These are phyloP conservation scores for Galbula dea DNA, from an alignment of 2,113 vertebrate genomes.

Conservation along the genomic window DNA sequence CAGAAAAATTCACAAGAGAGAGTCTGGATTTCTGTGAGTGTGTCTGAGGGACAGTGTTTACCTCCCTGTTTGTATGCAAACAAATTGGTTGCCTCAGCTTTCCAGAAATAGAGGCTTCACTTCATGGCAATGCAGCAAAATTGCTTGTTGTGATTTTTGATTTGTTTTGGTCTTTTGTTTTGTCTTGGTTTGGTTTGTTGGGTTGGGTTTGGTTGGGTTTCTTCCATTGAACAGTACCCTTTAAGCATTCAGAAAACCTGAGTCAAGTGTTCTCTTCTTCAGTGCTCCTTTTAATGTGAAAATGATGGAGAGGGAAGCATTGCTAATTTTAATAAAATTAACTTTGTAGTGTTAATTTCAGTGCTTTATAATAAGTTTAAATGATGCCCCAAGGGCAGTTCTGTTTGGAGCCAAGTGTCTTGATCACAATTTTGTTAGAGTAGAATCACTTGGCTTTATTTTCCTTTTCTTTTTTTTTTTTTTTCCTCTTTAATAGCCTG, in stretches of 20 bases:
- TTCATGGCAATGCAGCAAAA: background rate
- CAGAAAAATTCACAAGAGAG: background rate
- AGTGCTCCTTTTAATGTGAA: background rate
- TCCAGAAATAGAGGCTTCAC: background rate
- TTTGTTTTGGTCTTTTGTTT: too few species aligned
- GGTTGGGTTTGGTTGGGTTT: background rate
- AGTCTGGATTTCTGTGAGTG: background rate
- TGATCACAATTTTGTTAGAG: background rate
- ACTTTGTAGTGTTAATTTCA: slow-evolving; percentile 24
- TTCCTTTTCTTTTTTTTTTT: background rate
- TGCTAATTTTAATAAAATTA: slow-evolving; percentile 61
- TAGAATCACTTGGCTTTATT: background rate
- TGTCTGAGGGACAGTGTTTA: background rate
- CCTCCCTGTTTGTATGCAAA: background rate
- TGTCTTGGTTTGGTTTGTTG: too few species aligned
- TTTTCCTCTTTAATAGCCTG: background rate
- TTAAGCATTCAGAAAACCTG: background rate
- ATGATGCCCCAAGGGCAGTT: background rate
- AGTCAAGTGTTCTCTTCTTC: background rate
- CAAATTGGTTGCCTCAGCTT: background rate
- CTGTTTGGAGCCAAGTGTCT: slow-evolving; percentile 5
- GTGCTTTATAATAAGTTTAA: slow-evolving; percentile 15
- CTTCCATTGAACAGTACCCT: background rate
- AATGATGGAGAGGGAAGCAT: background rate
- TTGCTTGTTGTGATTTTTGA: background rate